These are phyloP conservation scores for Tholera decimalis DNA, from an alignment of 2,888 invertebrate genomes.

Conservation along the genomic window DNA sequence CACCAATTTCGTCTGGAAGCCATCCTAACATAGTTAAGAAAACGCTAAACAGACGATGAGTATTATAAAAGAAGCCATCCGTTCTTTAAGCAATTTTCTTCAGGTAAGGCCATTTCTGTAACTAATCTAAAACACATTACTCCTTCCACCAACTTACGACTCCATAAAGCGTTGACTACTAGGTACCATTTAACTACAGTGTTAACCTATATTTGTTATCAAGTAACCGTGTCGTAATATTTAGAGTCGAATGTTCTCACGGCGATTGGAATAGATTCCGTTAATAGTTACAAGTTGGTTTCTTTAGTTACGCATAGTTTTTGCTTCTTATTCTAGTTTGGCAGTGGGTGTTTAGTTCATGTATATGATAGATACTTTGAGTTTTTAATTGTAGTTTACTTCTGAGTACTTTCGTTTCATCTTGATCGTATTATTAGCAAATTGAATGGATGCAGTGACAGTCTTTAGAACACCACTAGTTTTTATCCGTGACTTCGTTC, in stretches of 20 bases:
- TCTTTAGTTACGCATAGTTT: constrained; percentile 76
- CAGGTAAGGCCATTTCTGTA: too few species aligned
- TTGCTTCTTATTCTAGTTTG: constrained; percentile 53
- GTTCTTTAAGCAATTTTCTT: not conserved
- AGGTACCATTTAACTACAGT: constrained; percentile 8
- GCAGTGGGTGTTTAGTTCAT: constrained; percentile 18
- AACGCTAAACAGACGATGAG: too few species aligned
- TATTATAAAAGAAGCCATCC: not conserved
- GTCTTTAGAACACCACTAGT: too few species aligned
- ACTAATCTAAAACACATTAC: too few species aligned
- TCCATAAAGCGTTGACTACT: constrained; percentile 42
- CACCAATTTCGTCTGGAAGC: too few species aligned
- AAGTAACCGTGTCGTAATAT: constrained; percentile 71
- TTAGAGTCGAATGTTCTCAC: constrained; percentile 78
- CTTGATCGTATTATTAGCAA: too few species aligned
- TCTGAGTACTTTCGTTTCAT: too few species aligned
- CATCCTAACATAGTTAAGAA: too few species aligned
- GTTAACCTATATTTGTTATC: constrained; percentile 79
- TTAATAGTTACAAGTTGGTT: constrained; percentile 73
- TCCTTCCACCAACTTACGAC: not conserved
- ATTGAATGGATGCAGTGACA: too few species aligned
- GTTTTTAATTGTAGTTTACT: too few species aligned
- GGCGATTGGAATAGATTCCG: constrained; percentile 72
- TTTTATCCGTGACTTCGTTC: too few species aligned
- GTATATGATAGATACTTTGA: too few species aligned